Evolutionary conservation across 2,797 vertebrate species (phyloP).

Genomic region (Microctenopoma steveboyesi): DNA sequence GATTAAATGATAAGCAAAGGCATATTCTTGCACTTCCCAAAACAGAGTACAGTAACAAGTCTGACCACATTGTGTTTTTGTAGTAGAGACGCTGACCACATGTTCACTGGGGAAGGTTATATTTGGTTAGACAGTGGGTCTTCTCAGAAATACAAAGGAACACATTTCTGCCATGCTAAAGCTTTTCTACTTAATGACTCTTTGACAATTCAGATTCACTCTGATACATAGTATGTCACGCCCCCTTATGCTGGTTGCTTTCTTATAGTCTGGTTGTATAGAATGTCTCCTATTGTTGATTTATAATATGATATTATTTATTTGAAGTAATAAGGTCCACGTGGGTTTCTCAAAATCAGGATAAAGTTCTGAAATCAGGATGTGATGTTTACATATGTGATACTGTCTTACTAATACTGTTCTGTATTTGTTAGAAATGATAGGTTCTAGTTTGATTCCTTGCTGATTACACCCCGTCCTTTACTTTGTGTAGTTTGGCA

Average conservation of each 20-base stretch:
- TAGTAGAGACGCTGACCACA: slow-evolving; percentile 25
- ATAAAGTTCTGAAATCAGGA: no score
- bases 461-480: neutral
- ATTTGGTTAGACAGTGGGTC: slow-evolving; percentile 52
- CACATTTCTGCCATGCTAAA: slow-evolving; percentile 20
- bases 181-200: neutral
- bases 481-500: slow-evolving; percentile 84
- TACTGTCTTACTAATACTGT: no score
- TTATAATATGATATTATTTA: neutral
- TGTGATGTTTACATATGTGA: no score
- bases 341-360: no score
- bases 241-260: neutral
- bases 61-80: slow-evolving; percentile 43
- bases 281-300: neutral
- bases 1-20: slow-evolving; percentile 62
- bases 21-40: slow-evolving; percentile 80
- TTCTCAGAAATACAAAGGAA: slow-evolving; percentile 66
- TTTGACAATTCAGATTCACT: neutral
- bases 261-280: neutral
- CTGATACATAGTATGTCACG: neutral
- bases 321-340: no score
- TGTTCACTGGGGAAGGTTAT: slow-evolving; percentile 56
- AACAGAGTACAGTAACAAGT: slow-evolving; percentile 62
- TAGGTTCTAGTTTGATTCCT: neutral
- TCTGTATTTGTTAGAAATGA: neutral